These are phyloP conservation scores for Equus quagga DNA, from an alignment of 2,113 vertebrate genomes.

Conservation along the genomic window DNA sequence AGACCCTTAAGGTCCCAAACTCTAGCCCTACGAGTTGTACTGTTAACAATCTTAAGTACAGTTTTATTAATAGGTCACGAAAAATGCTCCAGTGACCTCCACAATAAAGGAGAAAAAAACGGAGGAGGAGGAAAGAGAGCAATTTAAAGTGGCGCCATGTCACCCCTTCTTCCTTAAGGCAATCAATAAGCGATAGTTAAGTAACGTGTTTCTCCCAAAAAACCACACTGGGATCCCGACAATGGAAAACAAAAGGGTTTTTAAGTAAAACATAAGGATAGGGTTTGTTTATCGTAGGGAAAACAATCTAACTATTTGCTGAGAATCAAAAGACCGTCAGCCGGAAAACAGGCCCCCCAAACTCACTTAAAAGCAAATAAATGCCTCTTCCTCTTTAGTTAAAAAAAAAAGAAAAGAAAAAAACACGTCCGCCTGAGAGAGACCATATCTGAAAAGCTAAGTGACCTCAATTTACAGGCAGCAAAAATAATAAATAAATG, in stretches of 20 bases:
- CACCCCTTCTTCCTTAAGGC: conserved; percentile 77
- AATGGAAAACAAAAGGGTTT: conserved; percentile 68
- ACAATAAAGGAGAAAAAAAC: background rate
- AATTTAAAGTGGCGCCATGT: conserved; percentile 86
- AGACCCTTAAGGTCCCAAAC: conserved; percentile 10
- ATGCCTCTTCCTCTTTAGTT: conserved; percentile 75
- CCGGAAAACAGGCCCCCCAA: conserved; percentile 74
- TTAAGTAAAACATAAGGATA: conserved; percentile 44
- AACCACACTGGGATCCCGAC: conserved; percentile 45
- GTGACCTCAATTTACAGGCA: conserved; percentile 75
- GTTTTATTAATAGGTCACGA: conserved; percentile 68
- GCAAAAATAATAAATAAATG: conserved; percentile 69
- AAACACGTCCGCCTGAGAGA: conserved; percentile 52
- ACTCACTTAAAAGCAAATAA: conserved; percentile 77
- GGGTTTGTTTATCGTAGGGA: conserved; percentile 59
- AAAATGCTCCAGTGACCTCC: conserved; percentile 74
- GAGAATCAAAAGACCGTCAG: conserved; percentile 68
- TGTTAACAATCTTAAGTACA: conserved; percentile 29
- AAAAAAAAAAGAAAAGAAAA: background rate
- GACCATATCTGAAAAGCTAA: conserved; percentile 63
- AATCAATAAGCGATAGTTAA: conserved; percentile 80
- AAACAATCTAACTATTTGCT: conserved; percentile 66
- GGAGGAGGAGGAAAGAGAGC: conserved; percentile 64
- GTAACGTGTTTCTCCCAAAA: conserved; percentile 71
- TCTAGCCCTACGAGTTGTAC: background rate